Percentiles rank a stretch among this genome's conserved stretches.
These are phyloP conservation scores for Pristionchus pacificus DNA, from an alignment of 1,140 invertebrate species.

Conservation along the genomic window DNA sequence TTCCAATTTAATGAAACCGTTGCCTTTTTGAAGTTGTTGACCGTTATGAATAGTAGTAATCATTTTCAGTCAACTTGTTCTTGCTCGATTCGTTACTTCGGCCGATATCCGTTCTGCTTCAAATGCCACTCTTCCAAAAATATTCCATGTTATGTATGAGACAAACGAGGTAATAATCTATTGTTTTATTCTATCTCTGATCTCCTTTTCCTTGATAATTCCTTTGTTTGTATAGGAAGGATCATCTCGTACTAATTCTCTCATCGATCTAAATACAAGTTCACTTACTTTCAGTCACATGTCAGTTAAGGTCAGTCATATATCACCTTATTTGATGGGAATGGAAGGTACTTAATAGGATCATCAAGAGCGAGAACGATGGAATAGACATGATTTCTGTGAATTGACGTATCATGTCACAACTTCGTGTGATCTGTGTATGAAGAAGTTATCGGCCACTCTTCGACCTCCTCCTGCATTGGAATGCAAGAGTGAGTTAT, in stretches of 20 bases:
- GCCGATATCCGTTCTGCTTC: slow-evolving; percentile 96
- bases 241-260: background rate
- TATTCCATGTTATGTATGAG: slow-evolving; percentile 65
- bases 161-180: background rate
- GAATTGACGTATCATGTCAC: slow-evolving; percentile 95
- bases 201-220: too few species aligned
- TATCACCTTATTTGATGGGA: too few species aligned
- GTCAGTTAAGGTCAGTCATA: too few species aligned
- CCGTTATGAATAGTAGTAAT: too few species aligned
- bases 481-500: slow-evolving; percentile 72
- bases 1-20: too few species aligned
- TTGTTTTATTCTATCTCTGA: too few species aligned
- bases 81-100: slow-evolving; percentile 93
- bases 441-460: slow-evolving; percentile 92
- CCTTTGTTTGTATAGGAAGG: background rate
- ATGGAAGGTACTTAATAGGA: too few species aligned
- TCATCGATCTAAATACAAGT: background rate
- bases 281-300: too few species aligned
- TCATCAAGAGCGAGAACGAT: slow-evolving; percentile 1
- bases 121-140: slow-evolving; percentile 95
- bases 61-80: slow-evolving; percentile 89
- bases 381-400: slow-evolving; percentile 86
- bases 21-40: too few species aligned
- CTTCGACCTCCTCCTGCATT: slow-evolving; percentile 89
- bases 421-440: slow-evolving; percentile 92